These are phyloP conservation scores for Pteruthius melanotis DNA, from an alignment of 2,113 vertebrate species.

Conservation along the genomic window DNA sequence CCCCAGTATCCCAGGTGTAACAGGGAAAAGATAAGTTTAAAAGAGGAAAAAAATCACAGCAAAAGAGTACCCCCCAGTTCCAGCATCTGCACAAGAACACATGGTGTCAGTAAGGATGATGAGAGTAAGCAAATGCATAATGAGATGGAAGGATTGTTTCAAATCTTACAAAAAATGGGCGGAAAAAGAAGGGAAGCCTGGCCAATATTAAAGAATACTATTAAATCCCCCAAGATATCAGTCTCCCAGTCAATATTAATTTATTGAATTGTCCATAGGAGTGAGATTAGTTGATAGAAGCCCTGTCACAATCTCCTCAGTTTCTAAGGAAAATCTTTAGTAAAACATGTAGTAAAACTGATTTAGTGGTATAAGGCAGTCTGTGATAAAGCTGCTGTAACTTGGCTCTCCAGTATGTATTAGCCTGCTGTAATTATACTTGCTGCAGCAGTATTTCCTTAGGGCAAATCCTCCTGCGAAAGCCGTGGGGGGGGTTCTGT, in stretches of 20 bases:
- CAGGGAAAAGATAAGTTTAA: background rate
- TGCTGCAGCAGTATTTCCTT: conserved; percentile 7
- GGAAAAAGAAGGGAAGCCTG: background rate
- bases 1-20: background rate
- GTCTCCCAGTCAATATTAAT: background rate
- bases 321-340: background rate
- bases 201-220: background rate
- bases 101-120: background rate
- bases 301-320: background rate
- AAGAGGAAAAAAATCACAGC: background rate
- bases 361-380: background rate
- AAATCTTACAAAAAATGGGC: background rate
- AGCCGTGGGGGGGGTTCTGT: background rate
- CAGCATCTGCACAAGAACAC: background rate
- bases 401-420: background rate
- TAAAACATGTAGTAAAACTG: background rate
- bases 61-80: background rate
- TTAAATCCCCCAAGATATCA: background rate
- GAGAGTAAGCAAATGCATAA: background rate
- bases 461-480: background rate
- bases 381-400: conserved; percentile 2
- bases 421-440: conserved; percentile 17
- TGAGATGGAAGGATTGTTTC: background rate
- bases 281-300: background rate
- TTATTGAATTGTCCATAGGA: background rate